Evolutionary conservation across 2,797 vertebrate genomes (phyloP).

Genomic region (Lerista edwardsae): DNA sequence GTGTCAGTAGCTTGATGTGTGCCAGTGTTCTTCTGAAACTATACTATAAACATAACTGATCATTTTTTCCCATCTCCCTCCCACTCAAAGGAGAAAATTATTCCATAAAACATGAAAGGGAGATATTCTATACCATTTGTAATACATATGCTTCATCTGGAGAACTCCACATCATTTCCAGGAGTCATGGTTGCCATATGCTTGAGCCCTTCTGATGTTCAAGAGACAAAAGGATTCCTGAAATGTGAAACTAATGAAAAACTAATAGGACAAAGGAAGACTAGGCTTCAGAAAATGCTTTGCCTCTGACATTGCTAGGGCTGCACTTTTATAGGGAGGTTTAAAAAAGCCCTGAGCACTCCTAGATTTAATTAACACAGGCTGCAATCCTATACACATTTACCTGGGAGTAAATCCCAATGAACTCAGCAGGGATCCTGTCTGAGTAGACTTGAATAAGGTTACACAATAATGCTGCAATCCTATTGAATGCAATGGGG

Average conservation of each 20-base stretch:
- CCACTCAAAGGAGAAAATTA: conserved; percentile 26
- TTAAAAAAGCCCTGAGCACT: background rate
- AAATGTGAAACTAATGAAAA: conserved; percentile 57
- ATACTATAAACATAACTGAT: background rate
- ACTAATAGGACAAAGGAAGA: conserved; percentile 40
- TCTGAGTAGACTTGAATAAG: too few species aligned
- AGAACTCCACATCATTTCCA: conserved; percentile 42
- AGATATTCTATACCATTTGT: conserved; percentile 42
- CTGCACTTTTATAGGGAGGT: background rate
- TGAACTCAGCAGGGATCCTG: too few species aligned
- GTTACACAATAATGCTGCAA: too few species aligned
- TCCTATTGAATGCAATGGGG: too few species aligned
- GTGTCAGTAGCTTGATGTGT: background rate
- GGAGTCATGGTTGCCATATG: conserved; percentile 56
- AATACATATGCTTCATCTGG: conserved; percentile 47
- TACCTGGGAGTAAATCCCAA: too few species aligned
- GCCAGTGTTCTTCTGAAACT: background rate
- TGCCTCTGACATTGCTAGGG: conserved; percentile 9
- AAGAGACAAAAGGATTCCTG: conserved; percentile 11
- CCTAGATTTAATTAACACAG: background rate
- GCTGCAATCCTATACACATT: too few species aligned
- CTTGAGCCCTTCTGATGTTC: conserved; percentile 44
- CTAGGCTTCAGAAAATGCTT: conserved; percentile 19
- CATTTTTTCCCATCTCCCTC: background rate
- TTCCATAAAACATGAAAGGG: conserved; percentile 16